phyloP scores from a whole-genome alignment of 2,113 vertebrate genomes.

The Dasyornis broadbenti region DNA sequence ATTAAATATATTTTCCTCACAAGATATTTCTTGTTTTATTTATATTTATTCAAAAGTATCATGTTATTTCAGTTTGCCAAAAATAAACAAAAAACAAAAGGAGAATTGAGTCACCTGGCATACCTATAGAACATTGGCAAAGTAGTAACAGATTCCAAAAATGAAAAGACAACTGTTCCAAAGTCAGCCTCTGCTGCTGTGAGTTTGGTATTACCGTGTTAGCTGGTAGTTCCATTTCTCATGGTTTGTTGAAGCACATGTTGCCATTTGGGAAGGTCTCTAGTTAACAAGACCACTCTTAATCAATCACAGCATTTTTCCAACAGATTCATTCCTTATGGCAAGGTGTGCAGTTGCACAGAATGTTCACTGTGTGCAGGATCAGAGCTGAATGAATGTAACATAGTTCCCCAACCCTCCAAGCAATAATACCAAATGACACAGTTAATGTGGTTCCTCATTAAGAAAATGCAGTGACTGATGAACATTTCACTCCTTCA shows the following conservation, averaged over 20 bases:
- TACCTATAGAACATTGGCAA: not conserved
- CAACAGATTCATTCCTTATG: conserved; percentile 38
- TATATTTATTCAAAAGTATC: not conserved
- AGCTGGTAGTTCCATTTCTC: conserved; percentile 48
- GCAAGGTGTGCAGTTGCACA: conserved; percentile 22
- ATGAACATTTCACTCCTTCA: conserved; percentile 26
- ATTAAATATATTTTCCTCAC: not conserved
- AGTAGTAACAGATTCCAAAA: not conserved
- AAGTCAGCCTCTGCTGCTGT: conserved; percentile 58
- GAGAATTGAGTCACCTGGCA: not conserved
- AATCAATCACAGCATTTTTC: conserved; percentile 57
- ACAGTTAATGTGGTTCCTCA: conserved; percentile 8
- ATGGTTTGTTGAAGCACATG: conserved; percentile 56
- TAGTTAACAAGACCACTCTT: conserved; percentile 40
- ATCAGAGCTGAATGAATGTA: not conserved
- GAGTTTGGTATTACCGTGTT: conserved; percentile 43
- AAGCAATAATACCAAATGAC: not conserved
- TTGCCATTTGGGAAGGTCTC: conserved; percentile 50
- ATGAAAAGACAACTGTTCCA: conserved; percentile 39
- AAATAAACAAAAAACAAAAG: not conserved
- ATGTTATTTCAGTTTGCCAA: not conserved
- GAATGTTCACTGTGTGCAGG: not conserved
- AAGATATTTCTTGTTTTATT: not conserved
- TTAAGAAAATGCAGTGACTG: not conserved
- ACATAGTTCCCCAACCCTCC: not conserved